Evolutionary conservation across 2,113 vertebrate genomes (phyloP).

Genomic region (Cygnus buccinator): DNA sequence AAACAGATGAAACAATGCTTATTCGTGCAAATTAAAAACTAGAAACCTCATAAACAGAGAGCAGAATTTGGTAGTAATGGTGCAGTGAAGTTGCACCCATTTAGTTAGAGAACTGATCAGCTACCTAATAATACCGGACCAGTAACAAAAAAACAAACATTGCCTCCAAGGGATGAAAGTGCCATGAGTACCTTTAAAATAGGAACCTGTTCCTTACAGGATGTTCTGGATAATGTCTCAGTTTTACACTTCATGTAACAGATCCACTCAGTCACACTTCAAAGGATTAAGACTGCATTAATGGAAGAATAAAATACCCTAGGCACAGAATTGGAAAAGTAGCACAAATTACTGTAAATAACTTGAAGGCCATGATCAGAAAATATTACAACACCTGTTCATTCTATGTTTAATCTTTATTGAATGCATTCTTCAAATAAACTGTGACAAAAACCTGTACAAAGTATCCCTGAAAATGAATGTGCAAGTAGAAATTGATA

Average conservation of each 20-base stretch:
- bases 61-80: neutral
- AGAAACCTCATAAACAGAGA: neutral
- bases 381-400: neutral
- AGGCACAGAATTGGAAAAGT: neutral
- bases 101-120: neutral
- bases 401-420: neutral
- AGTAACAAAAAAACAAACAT: accelerated
- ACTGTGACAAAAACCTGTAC: neutral
- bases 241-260: neutral
- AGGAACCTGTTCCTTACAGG: neutral
- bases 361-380: neutral
- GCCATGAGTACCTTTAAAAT: neutral
- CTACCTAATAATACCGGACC: neutral
- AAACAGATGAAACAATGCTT: neutral
- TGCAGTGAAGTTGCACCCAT: neutral
- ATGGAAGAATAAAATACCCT: neutral
- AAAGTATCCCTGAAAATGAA: neutral
- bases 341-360: neutral
- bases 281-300: neutral
- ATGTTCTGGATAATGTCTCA: neutral
- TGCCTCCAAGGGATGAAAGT: neutral
- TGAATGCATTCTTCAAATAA: neutral
- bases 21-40: neutral
- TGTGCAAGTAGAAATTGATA: neutral
- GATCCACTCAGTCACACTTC: neutral